These are phyloP conservation scores for Cyclargus thomasi DNA, from an alignment of 1,140 invertebrate genomes.

Conservation along the genomic window DNA sequence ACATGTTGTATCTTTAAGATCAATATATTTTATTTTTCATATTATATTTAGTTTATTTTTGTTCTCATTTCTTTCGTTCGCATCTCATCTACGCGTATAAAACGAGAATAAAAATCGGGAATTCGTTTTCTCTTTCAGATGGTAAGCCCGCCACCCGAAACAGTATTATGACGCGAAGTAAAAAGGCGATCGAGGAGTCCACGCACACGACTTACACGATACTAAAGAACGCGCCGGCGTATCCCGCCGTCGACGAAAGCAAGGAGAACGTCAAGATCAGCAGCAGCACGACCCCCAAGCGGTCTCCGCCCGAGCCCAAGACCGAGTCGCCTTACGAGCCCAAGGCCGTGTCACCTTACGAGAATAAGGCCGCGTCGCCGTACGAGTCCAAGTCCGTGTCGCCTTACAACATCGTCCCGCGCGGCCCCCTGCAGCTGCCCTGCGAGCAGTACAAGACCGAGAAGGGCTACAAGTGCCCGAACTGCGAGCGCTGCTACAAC, in stretches of 20 bases:
- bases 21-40: constrained; percentile 28
- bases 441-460: constrained; percentile 67
- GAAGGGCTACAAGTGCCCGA: constrained; percentile 66
- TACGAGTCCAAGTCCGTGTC: constrained; percentile 32
- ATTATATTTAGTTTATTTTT: constrained; percentile 44
- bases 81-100: not conserved
- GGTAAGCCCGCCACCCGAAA: constrained; percentile 42
- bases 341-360: constrained; percentile 25
- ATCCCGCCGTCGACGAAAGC: constrained; percentile 20
- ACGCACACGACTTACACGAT: constrained; percentile 46
- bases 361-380: constrained; percentile 22
- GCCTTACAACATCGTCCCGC: constrained; percentile 47
- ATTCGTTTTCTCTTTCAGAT: constrained; percentile 59
- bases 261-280: constrained; percentile 16
- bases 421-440: constrained; percentile 40
- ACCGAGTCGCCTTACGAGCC: constrained; percentile 25
- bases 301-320: constrained; percentile 20
- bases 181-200: constrained; percentile 53
- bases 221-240: constrained; percentile 49
- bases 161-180: constrained; percentile 60
- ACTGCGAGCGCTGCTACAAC: constrained; percentile 77
- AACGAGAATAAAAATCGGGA: constrained; percentile 29
- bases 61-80: constrained; percentile 21
- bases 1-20: constrained; percentile 21
- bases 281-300: constrained; percentile 4